Evolutionary conservation across 2,797 vertebrate genomes (phyloP).

Genomic region (Iguana delicatissima): DNA sequence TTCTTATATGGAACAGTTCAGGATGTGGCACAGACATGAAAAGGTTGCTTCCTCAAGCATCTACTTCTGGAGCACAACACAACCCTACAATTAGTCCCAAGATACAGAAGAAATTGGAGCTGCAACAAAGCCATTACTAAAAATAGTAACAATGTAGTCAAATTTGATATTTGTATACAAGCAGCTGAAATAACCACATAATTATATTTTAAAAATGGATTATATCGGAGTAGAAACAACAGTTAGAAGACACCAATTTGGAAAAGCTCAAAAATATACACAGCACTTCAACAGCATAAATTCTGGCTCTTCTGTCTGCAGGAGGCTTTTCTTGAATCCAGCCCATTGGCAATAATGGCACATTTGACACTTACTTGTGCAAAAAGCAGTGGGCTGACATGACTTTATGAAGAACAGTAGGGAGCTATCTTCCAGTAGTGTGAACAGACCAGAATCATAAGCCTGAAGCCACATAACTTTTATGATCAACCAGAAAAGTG

Average conservation of each 20-base stretch:
- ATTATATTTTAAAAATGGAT: constrained; percentile 1
- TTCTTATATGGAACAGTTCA: neutral
- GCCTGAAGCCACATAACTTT: neutral
- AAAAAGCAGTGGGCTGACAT: no score
- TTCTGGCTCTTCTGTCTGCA: no score
- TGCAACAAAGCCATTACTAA: neutral
- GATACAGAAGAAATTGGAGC: neutral
- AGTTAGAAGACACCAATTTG: neutral
- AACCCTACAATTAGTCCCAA: constrained; percentile 15
- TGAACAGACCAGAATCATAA: neutral
- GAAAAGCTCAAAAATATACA: neutral
- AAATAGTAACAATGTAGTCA: neutral
- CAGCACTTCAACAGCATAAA: neutral
- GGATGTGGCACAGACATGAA: neutral
- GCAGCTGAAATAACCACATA: neutral
- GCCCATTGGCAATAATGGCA: no score
- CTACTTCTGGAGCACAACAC: constrained; percentile 10
- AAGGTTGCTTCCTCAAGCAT: neutral
- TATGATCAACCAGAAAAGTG: neutral
- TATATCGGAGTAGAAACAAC: neutral
- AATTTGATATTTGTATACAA: neutral
- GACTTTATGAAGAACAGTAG: neutral
- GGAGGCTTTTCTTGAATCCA: no score
- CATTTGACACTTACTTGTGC: no score
- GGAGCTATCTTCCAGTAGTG: neutral